A percentile compares a stretch with the other conserved stretches of the same genome.
Evolutionary conservation across 2,113 vertebrate genomes (phyloP).

Genomic region (Vombatus ursinus): DNA sequence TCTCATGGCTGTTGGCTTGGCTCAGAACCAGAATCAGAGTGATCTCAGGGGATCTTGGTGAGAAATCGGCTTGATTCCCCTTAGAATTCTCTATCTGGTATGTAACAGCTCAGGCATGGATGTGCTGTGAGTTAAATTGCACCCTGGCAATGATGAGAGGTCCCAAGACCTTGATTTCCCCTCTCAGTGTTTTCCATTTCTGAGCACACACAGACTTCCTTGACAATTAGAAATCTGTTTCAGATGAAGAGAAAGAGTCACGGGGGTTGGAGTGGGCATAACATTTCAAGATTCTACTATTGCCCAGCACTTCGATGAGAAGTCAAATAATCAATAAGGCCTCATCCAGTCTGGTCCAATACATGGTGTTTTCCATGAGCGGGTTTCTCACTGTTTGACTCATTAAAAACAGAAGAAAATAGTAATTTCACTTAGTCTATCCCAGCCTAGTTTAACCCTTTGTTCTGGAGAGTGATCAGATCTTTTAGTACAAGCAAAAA

Average conservation of each 20-base stretch:
- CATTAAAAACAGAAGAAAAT: neutral
- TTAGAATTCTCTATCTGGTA: neutral
- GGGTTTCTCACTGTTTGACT: neutral
- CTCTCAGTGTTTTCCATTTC: neutral
- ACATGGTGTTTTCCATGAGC: neutral
- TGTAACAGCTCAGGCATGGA: neutral
- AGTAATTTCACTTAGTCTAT: too few relatives aligned
- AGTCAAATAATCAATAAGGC: neutral
- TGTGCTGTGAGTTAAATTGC: neutral
- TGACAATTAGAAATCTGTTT: neutral
- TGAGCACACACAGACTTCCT: neutral
- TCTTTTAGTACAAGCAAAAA: neutral
- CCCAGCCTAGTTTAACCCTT: neutral
- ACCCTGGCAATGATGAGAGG: neutral
- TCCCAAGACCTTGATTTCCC: neutral
- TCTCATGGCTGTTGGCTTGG: neutral
- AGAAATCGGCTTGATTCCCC: neutral
- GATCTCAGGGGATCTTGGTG: neutral
- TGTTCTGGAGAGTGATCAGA: neutral
- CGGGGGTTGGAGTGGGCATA: rapidly evolving
- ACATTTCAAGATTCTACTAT: neutral
- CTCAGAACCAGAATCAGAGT: neutral
- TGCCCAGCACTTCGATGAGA: neutral
- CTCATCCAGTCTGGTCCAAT: neutral
- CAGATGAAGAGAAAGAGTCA: neutral